These are phyloP conservation scores for Sitobion miscanthi DNA, from an alignment of 1,140 invertebrate genomes.

Conservation along the genomic window DNA sequence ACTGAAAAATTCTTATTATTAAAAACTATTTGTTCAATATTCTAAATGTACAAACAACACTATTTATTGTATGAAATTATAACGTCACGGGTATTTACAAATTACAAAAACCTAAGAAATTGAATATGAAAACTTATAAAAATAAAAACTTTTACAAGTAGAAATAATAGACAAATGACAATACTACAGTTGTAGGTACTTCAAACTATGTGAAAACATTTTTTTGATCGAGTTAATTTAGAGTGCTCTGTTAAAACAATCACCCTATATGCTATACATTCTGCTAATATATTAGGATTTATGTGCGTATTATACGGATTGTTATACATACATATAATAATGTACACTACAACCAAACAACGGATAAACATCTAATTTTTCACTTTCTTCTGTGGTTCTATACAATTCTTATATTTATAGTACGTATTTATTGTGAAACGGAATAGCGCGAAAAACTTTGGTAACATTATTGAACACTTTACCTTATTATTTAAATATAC, in stretches of 20 bases:
- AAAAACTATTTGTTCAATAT: background rate
- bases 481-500: background rate
- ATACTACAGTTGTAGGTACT: background rate
- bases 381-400: background rate
- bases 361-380: background rate
- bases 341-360: background rate
- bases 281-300: background rate
- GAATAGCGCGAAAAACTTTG: background rate
- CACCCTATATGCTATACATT: background rate
- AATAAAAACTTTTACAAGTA: too few species aligned
- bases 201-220: background rate
- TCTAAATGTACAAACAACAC: background rate
- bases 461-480: constrained; percentile 6
- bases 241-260: background rate
- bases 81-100: background rate
- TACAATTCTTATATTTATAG: background rate
- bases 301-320: background rate
- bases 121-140: background rate
- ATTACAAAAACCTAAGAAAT: background rate
- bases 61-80: background rate
- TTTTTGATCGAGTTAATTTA: background rate
- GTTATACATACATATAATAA: background rate
- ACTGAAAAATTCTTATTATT: background rate
- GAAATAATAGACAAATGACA: background rate
- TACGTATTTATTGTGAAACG: background rate